These are phyloP conservation scores for Mellilla xanthometata DNA, from an alignment of 2,888 invertebrate genomes.

Conservation along the genomic window DNA sequence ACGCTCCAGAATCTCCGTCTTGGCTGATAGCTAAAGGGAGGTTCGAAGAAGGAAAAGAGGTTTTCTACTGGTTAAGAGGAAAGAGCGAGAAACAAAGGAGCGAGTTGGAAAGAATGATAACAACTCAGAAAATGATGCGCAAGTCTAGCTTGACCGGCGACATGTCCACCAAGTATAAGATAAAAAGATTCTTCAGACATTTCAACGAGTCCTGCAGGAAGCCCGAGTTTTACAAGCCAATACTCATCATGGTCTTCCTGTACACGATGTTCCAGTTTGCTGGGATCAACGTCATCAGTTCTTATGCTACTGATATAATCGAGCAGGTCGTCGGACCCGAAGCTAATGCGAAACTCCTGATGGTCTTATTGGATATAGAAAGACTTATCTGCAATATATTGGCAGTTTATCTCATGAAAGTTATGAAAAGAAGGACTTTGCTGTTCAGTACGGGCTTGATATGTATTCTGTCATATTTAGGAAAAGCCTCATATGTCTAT, in stretches of 20 bases:
- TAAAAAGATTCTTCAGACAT: conserved; percentile 48
- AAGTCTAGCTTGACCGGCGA: conserved; percentile 57
- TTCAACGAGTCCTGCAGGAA: conserved; percentile 55
- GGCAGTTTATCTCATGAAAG: conserved; percentile 83
- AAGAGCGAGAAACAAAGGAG: conserved; percentile 54
- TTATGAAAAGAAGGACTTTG: conserved; percentile 82
- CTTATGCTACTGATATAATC: conserved; percentile 86
- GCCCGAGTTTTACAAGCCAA: conserved; percentile 83
- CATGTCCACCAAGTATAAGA: conserved; percentile 40
- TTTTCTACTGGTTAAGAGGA: conserved; percentile 83
- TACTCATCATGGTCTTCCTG: conserved; percentile 82
- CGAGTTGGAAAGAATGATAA: conserved; percentile 75
- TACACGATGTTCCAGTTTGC: conserved; percentile 87
- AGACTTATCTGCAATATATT: conserved; percentile 83
- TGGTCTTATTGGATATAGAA: conserved; percentile 84
- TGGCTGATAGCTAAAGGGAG: conserved; percentile 85
- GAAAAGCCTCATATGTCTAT: conserved; percentile 73
- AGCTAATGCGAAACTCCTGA: conserved; percentile 84
- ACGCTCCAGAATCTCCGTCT: conserved; percentile 85
- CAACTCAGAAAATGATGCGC: conserved; percentile 58
- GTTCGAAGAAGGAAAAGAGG: conserved; percentile 77
- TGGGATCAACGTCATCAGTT: conserved; percentile 87
- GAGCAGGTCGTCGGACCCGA: conserved; percentile 81
- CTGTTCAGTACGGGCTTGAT: conserved; percentile 83
- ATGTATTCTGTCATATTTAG: conserved; percentile 82